Evolutionary conservation across 2,797 vertebrate genomes (phyloP).

Genomic region (Lepilemur septentrionalis): DNA sequence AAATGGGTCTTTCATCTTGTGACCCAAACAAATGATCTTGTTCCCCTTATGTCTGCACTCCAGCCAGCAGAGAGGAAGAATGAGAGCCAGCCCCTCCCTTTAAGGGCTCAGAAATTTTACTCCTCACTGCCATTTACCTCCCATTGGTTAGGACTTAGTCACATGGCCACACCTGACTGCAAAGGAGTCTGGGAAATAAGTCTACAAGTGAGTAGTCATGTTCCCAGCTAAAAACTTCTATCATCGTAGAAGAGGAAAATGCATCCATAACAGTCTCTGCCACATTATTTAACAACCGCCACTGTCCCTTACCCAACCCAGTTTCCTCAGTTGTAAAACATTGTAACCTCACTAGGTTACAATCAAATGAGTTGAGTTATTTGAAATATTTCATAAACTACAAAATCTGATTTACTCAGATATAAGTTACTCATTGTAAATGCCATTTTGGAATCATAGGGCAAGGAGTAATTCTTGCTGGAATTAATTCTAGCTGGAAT

Average conservation of each 20-base stretch:
- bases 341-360: background rate
- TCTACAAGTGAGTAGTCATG: background rate
- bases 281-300: background rate
- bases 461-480: background rate
- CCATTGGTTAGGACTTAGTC: background rate
- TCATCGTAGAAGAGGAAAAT: background rate
- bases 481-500: background rate
- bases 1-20: background rate
- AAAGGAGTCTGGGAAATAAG: background rate
- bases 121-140: background rate
- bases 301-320: background rate
- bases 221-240: background rate
- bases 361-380: background rate
- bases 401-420: background rate
- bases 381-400: background rate
- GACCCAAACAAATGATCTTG: background rate
- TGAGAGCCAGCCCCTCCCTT: background rate
- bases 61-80: background rate
- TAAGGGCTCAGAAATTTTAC: background rate
- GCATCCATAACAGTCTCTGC: background rate
- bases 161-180: background rate
- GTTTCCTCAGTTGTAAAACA: background rate
- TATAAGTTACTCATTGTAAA: background rate
- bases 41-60: background rate
- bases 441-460: background rate